phyloP scores from a whole-genome alignment of 2,113 vertebrate species.

The Sinocyclocheilus grahami region DNA sequence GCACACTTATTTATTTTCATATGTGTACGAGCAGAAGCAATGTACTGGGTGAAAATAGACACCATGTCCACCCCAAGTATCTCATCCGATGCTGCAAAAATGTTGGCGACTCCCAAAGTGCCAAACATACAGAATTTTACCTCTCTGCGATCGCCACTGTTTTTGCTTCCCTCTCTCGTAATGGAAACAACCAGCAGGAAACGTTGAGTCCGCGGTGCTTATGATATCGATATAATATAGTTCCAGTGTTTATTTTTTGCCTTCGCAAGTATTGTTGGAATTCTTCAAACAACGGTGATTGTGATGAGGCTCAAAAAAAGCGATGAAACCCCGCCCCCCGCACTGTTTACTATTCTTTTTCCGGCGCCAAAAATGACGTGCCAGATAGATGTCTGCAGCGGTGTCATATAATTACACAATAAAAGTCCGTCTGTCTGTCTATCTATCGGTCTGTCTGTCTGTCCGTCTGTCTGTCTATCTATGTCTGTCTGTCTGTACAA shows the following conservation, averaged over 20 bases:
- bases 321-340: conserved; percentile 67
- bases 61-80: conserved; percentile 2
- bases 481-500: background rate
- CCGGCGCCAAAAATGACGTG: conserved; percentile 59
- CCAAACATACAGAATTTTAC: conserved; percentile 1
- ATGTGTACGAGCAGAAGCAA: background rate
- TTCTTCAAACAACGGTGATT: conserved; percentile 54
- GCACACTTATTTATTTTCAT: background rate
- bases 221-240: background rate
- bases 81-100: conserved; percentile 20
- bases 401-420: background rate
- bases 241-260: background rate
- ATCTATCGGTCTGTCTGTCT: no score
- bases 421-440: background rate
- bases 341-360: conserved; percentile 54
- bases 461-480: background rate
- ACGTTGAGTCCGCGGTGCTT: background rate
- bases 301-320: conserved; percentile 58
- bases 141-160: background rate
- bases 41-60: background rate
- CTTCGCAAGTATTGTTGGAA: conserved; percentile 20
- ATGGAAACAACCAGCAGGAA: background rate
- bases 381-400: background rate
- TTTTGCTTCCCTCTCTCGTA: background rate
- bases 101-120: conserved; percentile 47